Percentiles rank a stretch among this genome's conserved stretches.
Conservation (phyloP, 2,113 vertebrate genomes). For the Ceyx margarethae region DNA sequence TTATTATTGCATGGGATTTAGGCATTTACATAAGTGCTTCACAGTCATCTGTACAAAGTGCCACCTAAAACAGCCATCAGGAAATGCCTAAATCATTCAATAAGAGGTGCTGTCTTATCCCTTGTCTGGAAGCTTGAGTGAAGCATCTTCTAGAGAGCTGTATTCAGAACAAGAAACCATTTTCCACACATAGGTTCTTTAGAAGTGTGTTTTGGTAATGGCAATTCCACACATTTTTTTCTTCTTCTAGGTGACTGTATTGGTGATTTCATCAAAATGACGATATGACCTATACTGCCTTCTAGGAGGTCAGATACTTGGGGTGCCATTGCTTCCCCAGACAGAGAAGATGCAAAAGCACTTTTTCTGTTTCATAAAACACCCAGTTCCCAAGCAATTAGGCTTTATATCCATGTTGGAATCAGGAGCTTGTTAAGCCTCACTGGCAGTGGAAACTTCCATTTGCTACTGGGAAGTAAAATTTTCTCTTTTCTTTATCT, state of each 20-base stretch:
- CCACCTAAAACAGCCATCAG: background rate
- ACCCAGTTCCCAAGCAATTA: background rate
- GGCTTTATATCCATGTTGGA: background rate
- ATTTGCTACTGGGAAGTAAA: background rate
- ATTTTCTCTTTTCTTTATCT: background rate
- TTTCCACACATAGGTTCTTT: background rate
- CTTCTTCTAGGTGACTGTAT: background rate
- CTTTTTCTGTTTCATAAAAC: background rate
- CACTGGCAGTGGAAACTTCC: background rate
- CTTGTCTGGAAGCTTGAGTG: background rate
- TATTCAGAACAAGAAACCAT: background rate
- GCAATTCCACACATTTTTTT: background rate
- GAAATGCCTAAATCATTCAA: background rate
- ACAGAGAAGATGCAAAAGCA: background rate
- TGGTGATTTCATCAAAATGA: background rate
- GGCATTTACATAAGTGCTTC: background rate
- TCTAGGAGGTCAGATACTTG: background rate
- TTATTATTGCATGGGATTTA: background rate
- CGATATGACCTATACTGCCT: background rate
- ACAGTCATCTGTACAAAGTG: fast-evolving
- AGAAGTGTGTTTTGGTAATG: fast-evolving
- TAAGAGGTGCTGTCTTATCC: background rate
- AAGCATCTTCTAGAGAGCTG: background rate
- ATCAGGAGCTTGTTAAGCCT: background rate
- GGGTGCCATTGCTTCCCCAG: background rate